Base-by-base conservation (phyloP, 2,797 vertebrate genomes). In the Leptoclinus maculatus region DNA sequence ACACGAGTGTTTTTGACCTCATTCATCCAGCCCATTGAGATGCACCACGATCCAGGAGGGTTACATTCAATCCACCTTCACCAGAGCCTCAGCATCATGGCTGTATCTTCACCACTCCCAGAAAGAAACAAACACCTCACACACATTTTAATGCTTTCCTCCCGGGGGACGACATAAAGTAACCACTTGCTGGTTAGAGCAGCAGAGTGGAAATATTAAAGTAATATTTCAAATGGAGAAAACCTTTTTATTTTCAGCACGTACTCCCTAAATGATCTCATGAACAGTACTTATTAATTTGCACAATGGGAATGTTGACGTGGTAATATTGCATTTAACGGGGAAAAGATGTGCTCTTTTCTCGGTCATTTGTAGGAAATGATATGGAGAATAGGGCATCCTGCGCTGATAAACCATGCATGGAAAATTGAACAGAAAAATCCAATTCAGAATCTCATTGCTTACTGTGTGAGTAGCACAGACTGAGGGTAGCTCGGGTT, bases 141-240 rank as follows among this genome's bases (percentile, higher is more conserved):
- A 57, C 73, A 36, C 57, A 67, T 73, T 71, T 47, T 73, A 79
- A 76, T 74, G 16, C 38, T 69, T 82, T 80, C 67, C 71, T 83
- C 76, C 68, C n/a, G 57, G 59, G 59, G 75, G 39, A 69, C 5
- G 54, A 82, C 80, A 74, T 79, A 47, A 79, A 80, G 78, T 64
- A 67, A 14, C 27, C 51, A 9, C 60, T 76, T 3, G 16, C 36
- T 67, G 39, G 45, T 71, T 56, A 39, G 65, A 74, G 76, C 71
- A 77, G 76, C 66, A 47, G 80, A 73, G 69, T 65, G 60, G 56
- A 87, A 85, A 87, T 88, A 90, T 89, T 88, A 80, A 87, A 81
- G 71, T 71, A 14, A 87, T 89, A 87, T 84, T 86, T 89, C 83
- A 87, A 71, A 82, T 64, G 45, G 58, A 66, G 41, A 74, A 60